phyloP scores from a whole-genome alignment of 1,140 invertebrate species.

The Portunus trituberculatus region DNA sequence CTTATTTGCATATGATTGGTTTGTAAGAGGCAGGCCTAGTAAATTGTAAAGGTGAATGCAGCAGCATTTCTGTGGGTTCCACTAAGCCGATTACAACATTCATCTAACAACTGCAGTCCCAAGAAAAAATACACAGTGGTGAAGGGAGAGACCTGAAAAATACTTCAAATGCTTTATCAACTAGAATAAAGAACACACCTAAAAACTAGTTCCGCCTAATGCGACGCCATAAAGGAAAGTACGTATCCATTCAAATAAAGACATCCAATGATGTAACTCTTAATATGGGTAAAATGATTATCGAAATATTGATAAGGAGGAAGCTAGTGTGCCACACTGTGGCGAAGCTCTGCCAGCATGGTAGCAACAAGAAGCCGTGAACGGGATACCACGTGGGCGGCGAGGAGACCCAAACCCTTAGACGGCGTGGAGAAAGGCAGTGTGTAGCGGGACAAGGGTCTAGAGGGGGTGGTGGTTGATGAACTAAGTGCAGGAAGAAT shows the following conservation, averaged over 20 bases:
- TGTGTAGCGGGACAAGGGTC: neutral
- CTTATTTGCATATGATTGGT: conserved; percentile 68
- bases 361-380: neutral
- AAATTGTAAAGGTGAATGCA: conserved; percentile 34
- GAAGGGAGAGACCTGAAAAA: neutral
- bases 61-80: conserved; percentile 44
- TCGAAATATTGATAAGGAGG: neutral
- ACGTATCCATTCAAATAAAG: too few species aligned
- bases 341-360: neutral
- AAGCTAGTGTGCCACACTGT: neutral
- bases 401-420: neutral
- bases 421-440: conserved; percentile 55
- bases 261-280: too few species aligned
- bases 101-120: conserved; percentile 20
- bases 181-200: neutral
- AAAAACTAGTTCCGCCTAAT: neutral
- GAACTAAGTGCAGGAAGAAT: neutral
- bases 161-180: neutral
- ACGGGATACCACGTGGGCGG: conserved; percentile 42
- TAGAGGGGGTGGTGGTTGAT: neutral
- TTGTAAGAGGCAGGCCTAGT: conserved; percentile 53
- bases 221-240: too few species aligned
- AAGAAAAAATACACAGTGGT: neutral
- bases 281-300: too few species aligned
- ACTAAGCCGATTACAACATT: conserved; percentile 29